phyloP scores from a whole-genome alignment of 1,140 invertebrate species.

The Drosophila pseudoobscura region DNA sequence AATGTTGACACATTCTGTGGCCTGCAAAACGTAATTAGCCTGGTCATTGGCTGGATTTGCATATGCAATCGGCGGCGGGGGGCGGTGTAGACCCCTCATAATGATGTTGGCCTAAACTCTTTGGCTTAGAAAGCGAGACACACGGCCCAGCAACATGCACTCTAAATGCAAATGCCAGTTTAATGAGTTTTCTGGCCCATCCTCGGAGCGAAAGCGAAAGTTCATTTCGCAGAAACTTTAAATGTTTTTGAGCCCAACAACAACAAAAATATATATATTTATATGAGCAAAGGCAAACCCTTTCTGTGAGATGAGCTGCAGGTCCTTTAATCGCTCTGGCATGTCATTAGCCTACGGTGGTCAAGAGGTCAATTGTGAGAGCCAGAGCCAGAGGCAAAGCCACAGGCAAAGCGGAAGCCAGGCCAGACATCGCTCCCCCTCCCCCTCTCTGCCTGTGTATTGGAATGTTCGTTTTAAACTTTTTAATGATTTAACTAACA shows the following conservation, averaged over 20 bases:
- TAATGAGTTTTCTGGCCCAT: conserved; percentile 72
- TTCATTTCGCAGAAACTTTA: conserved; percentile 55
- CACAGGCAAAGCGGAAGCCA: conserved; percentile 30
- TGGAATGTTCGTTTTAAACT: conserved; percentile 75
- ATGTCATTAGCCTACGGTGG: too few relatives aligned
- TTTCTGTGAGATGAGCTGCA: background rate
- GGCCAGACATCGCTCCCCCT: background rate
- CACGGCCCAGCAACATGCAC: conserved; percentile 46
- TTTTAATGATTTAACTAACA: conserved; percentile 83
- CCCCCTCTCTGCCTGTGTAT: conserved; percentile 13
- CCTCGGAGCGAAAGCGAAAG: conserved; percentile 53
- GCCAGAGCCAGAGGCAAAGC: background rate
- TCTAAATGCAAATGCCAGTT: conserved; percentile 79
- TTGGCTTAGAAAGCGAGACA: background rate
- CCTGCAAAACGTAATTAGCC: conserved; percentile 74
- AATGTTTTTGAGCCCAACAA: conserved; percentile 3
- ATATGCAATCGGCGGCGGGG: conserved; percentile 59
- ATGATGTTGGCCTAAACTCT: conserved; percentile 28
- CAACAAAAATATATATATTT: conserved; percentile 7
- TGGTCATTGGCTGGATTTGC: conserved; percentile 56
- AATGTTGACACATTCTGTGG: conserved; percentile 52
- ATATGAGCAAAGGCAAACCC: conserved; percentile 51
- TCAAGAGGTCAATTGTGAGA: too few relatives aligned
- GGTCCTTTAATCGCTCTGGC: too few relatives aligned
- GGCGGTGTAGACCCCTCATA: conserved; percentile 6